A percentile compares a stretch with the other conserved stretches of the same genome.
Conservation (phyloP, 2,113 vertebrate species). For the Phaethornis superciliosus region DNA sequence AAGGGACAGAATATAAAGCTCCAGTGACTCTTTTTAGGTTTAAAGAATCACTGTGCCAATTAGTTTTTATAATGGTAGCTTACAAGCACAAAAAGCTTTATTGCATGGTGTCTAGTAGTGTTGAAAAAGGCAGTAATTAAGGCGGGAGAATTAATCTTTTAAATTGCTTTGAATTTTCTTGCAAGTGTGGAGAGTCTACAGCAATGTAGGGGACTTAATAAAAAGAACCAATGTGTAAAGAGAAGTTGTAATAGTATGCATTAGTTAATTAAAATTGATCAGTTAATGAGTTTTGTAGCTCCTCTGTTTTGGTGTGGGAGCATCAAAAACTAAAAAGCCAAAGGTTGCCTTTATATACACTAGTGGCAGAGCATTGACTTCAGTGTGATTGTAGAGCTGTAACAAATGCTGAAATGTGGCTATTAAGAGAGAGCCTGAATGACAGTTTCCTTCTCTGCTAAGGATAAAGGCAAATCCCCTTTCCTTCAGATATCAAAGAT, state of each 20-base stretch:
- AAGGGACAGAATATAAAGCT: background rate
- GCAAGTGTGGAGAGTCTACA: background rate
- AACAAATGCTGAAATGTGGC: background rate
- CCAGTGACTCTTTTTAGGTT: background rate
- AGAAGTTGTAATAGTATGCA: background rate
- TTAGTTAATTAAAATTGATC: background rate
- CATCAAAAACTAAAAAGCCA: background rate
- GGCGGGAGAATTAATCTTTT: background rate
- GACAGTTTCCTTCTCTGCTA: background rate
- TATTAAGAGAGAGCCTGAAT: background rate
- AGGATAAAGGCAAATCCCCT: background rate
- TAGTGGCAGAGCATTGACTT: background rate
- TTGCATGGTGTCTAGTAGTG: background rate
- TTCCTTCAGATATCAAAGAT: background rate
- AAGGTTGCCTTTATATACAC: background rate
- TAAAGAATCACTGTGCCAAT: background rate
- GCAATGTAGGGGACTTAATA: background rate
- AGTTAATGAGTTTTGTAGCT: background rate
- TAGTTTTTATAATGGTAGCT: background rate
- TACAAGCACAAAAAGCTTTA: background rate
- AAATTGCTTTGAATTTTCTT: background rate
- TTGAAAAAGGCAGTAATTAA: background rate
- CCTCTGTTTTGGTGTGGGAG: background rate
- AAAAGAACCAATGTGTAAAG: background rate
- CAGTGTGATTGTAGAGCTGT: background rate